Evolutionary conservation across 2,888 invertebrate species (phyloP), one percentile per base, ranked within the genome.

Genomic region (Osmoderma eremita): DNA sequence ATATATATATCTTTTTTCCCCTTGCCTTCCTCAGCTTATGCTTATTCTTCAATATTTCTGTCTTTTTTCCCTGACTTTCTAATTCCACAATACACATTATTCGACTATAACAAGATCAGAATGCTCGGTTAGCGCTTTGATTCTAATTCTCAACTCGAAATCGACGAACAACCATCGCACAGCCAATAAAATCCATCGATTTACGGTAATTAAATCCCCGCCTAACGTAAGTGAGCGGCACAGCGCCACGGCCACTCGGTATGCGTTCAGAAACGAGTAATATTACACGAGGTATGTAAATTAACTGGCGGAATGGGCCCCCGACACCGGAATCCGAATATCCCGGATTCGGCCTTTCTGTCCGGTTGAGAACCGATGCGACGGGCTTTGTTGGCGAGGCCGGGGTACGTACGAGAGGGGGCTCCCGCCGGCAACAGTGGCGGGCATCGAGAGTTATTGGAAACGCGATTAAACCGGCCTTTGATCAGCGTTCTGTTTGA

Each of bases 271-370:
- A 65, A 75, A 73, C 73, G 72, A 72, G 75, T 75, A 74, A 75
- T 74, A 74, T 75, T 74, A 75, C 72, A 73, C 73, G 70, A 74
- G 75, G 74, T 75, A 76, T 76, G 76, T 75, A 76, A 76, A 76
- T 76, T 76, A 76, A 75, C 76, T 73, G 70, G 68, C 69, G 72
- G 73, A 72, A 74, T 74, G 73, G 71, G 72, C 71, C 63, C 64
- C 72, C 68, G 69, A 71, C 72, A 71, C 69, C 70, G 74, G 75
- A 74, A 75, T 75, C 70, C 71, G 72, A 73, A 70, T 73, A 30
- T 72, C 71, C 73, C 67, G 68, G 68, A 70, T 42, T 42, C 70
- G 68, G 70, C 71, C 71, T 70, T 69, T 69, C 66, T 45, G 63
- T 58, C 30, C 71, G 71, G 72, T 65, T 66, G 74, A 74, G 73